A percentile compares a stretch with the other conserved stretches of the same genome.
Evolutionary conservation across 92 coral and sea anemone species (phyloP).

Genomic region (Siderastrea radians): DNA sequence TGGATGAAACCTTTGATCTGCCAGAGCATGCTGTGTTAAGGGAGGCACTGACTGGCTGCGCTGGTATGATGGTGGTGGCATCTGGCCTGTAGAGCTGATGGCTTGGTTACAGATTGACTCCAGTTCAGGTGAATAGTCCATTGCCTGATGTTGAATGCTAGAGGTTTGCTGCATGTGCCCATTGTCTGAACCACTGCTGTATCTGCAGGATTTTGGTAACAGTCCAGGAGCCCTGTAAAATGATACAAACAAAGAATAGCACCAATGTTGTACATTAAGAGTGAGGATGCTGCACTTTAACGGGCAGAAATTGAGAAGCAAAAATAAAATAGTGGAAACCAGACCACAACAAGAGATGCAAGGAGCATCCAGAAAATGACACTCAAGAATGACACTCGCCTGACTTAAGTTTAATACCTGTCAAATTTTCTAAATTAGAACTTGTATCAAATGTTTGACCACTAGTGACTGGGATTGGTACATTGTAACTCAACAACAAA

Average conservation of each 20-base stretch:
- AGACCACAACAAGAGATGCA: no score
- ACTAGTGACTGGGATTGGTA: no score
- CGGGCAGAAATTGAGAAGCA: no score
- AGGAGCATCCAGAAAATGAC: no score
- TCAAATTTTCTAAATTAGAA: no score
- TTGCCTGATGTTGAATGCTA: conserved; percentile 66
- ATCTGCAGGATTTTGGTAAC: conserved; percentile 82
- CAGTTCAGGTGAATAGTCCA: conserved; percentile 89
- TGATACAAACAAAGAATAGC: conserved; percentile 9
- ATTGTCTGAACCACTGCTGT: conserved; percentile 74
- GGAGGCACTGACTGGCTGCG: conserved; percentile 99
- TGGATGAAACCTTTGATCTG: conserved; percentile 91
- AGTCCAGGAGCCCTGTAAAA: conserved; percentile 38
- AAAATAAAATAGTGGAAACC: no score
- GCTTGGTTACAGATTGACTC: conserved; percentile 87
- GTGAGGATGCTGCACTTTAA: neutral
- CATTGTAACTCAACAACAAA: no score
- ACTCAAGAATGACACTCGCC: no score
- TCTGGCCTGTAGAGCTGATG: conserved; percentile 67
- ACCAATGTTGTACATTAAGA: neutral
- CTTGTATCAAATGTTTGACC: no score
- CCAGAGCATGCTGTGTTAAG: conserved; percentile 85
- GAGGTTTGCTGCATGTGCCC: conserved; percentile 74
- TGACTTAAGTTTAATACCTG: no score
- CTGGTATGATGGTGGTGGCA: conserved; percentile 86